Evolutionary conservation across 2,113 vertebrate species (phyloP).

Genomic region (Podarcis muralis): DNA sequence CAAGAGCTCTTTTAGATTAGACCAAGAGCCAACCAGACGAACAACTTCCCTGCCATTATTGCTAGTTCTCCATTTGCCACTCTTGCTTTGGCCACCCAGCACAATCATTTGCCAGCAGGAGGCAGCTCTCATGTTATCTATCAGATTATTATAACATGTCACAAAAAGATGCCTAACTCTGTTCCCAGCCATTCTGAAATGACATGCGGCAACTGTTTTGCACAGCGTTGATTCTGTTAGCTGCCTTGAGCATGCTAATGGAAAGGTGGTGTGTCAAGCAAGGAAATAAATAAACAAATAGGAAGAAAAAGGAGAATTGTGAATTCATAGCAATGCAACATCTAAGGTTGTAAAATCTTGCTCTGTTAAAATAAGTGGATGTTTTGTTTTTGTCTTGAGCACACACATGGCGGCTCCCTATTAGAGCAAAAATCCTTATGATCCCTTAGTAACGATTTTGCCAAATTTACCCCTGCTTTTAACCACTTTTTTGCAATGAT

Average conservation of each 20-base stretch:
- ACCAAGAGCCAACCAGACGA: background rate
- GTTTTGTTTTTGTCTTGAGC: background rate
- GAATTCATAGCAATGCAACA: background rate
- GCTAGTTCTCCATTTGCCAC: background rate
- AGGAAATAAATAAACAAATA: background rate
- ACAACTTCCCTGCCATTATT: background rate
- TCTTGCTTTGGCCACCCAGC: background rate
- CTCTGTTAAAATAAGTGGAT: background rate
- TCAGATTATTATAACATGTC: background rate
- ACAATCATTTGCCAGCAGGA: background rate
- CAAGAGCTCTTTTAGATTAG: background rate
- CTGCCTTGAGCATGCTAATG: background rate
- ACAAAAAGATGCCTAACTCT: background rate
- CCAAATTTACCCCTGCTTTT: background rate
- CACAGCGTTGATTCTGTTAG: background rate
- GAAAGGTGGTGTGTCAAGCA: background rate
- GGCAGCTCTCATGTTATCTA: background rate
- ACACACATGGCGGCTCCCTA: background rate
- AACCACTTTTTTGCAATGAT: constrained; percentile 5
- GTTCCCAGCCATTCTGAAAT: background rate
- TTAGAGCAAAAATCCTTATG: background rate
- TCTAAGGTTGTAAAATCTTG: background rate
- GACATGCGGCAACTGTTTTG: background rate
- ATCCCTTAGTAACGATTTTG: background rate
- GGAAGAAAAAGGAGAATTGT: background rate